Evolutionary conservation across 2,797 vertebrate genomes (phyloP), one percentile per base, ranked within the genome.

Genomic region (Tenualosa thibaudeaui): DNA sequence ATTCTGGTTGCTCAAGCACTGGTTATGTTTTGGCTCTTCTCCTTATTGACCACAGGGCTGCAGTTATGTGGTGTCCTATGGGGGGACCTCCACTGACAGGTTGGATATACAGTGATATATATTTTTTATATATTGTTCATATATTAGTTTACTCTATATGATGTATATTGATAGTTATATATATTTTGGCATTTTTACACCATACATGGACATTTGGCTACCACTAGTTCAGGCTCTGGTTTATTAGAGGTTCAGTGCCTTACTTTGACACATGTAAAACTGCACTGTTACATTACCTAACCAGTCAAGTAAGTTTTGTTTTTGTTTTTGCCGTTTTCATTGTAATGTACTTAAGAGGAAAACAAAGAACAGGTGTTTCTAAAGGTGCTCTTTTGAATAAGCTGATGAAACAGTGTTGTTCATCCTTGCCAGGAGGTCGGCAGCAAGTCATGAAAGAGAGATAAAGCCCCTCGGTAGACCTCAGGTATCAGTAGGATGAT

Each of bases 401-500:
- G 26, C 9, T 17, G 65, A 7, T 37, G 12, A 40, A 40, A 71
- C 6, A 5, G 9, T 7, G 26, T 37, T 12, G 26, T 8, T 31
- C 62, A 68, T 68, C 65, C 65, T 71, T 86, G 86, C 26, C 50
- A 86, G 71, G 65, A 87, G 31, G 51, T 83, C 82, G 75, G 82
- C 62, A 53, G 49, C 15, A 75, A 81, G 13, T 50, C 86, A 85
- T 85, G 60, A 88, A 88, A 85, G 82, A 60, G 51, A 87, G 84
- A 90, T 1, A 3, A 40, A 40, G 13, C 37, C 37, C 68, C 40
- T 71, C 49, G 71, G 83, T 82, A 49, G 86, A n/a, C 12, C 90
- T 89, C 92, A 92, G 90, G 82, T 91, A 93, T 93, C 93, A 94
- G 92, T 10, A 51, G 78, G 86, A 86, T 85, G 85, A 65, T 10